Evolutionary conservation across 2,797 vertebrate genomes (phyloP).

Genomic region (Ambastaia sidthimunki): DNA sequence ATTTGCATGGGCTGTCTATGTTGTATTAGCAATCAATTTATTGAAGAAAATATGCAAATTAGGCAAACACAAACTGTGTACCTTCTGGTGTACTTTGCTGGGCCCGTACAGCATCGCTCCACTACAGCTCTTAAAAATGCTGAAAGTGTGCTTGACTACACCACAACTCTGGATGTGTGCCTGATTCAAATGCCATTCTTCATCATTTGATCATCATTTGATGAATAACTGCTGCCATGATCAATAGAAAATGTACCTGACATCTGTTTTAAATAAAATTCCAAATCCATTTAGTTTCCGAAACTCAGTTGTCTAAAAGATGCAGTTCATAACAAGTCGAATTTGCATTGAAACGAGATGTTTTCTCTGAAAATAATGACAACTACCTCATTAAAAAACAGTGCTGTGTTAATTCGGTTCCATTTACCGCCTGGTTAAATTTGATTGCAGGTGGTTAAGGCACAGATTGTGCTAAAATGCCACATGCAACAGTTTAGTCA

Average conservation of each 20-base stretch:
- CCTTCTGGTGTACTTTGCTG: neutral
- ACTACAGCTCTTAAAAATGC: constrained; percentile 9
- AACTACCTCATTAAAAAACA: neutral
- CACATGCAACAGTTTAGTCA: neutral
- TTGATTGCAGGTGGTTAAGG: neutral
- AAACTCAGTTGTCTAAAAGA: neutral
- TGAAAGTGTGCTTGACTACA: neutral
- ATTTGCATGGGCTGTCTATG: neutral
- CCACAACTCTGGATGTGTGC: neutral
- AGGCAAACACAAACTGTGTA: neutral
- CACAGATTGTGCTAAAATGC: neutral
- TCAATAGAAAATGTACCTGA: constrained; percentile 9
- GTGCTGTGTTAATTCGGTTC: neutral
- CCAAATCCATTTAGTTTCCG: neutral
- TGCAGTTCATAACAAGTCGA: neutral
- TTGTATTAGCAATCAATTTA: neutral
- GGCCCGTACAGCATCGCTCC: neutral
- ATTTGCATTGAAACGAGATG: constrained; percentile 14
- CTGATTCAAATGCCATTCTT: constrained; percentile 18
- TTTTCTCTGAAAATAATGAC: neutral
- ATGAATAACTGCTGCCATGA: constrained; percentile 2
- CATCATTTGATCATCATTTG: constrained; percentile 17
- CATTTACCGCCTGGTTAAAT: neutral
- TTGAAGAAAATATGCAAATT: neutral
- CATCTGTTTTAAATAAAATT: neutral